A percentile compares a stretch with the other conserved stretches of the same genome.
Evolutionary conservation across 2,888 invertebrate species (phyloP).

Genomic region (Platerodrilus igneus): DNA sequence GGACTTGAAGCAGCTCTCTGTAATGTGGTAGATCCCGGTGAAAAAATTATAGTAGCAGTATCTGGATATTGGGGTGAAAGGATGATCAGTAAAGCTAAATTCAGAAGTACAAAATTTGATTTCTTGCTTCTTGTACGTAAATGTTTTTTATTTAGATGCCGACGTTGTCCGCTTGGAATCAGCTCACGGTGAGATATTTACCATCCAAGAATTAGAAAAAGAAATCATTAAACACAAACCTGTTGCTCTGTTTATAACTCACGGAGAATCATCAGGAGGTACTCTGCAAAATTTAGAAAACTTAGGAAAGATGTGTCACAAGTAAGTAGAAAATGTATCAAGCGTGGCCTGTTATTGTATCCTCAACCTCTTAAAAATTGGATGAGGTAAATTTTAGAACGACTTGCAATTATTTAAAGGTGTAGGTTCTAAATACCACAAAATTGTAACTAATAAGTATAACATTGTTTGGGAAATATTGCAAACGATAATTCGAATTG

Average conservation of each 20-base stretch:
- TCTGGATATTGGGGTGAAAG: constrained; percentile 79
- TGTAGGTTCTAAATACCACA: no score
- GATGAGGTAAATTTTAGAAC: no score
- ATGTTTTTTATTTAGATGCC: constrained; percentile 23
- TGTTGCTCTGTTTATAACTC: constrained; percentile 68
- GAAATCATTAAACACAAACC: constrained; percentile 61
- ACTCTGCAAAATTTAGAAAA: constrained; percentile 70
- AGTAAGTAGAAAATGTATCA: constrained; percentile 45
- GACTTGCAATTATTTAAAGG: no score
- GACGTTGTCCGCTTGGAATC: constrained; percentile 25
- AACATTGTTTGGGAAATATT: no score
- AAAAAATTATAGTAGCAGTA: constrained; percentile 66
- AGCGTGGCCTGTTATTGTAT: no score
- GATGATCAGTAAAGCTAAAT: constrained; percentile 63
- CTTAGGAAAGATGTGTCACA: constrained; percentile 70
- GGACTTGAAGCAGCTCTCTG: constrained; percentile 75
- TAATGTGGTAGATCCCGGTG: constrained; percentile 70
- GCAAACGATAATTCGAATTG: no score
- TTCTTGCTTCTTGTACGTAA: neutral
- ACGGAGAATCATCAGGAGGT: constrained; percentile 82
- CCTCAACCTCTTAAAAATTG: no score
- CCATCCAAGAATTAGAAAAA: constrained; percentile 57
- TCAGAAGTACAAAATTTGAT: constrained; percentile 53
- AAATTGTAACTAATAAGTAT: no score
- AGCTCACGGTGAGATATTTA: constrained; percentile 49